phyloP scores from a whole-genome alignment of 2,888 invertebrate genomes.

The Ophioninae sp. region DNA sequence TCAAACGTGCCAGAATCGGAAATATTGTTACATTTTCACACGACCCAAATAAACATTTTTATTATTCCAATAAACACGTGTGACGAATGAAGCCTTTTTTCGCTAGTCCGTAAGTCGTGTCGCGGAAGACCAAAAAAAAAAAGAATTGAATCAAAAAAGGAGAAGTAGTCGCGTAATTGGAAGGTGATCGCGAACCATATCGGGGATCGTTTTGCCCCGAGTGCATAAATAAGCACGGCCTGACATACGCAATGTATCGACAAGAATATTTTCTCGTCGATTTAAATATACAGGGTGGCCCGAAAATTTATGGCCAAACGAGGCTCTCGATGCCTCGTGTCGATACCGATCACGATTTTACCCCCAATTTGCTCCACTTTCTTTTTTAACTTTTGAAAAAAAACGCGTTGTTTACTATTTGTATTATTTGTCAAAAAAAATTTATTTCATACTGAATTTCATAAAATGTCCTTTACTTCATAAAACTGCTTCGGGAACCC shows the following conservation, averaged over 20 bases:
- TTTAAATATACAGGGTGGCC: neutral
- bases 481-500: too few species aligned
- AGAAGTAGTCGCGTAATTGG: constrained; percentile 18
- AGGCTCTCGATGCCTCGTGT: too few species aligned
- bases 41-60: neutral
- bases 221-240: neutral
- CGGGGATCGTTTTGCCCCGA: constrained; percentile 8
- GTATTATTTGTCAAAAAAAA: too few species aligned
- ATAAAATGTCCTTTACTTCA: too few species aligned
- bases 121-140: neutral
- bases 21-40: neutral
- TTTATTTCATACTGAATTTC: too few species aligned
- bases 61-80: neutral
- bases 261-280: neutral
- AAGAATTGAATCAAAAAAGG: neutral
- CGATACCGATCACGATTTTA: too few species aligned
- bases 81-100: neutral
- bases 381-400: neutral
- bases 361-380: neutral
- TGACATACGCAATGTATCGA: constrained; percentile 15
- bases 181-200: constrained; percentile 8
- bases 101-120: constrained; percentile 13
- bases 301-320: neutral
- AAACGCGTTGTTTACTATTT: too few species aligned
- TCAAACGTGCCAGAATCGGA: neutral